Percentiles rank a stretch among this genome's conserved stretches.
Evolutionary conservation across 92 coral and sea anemone genomes (phyloP).

Genomic region (Porites divaricata): DNA sequence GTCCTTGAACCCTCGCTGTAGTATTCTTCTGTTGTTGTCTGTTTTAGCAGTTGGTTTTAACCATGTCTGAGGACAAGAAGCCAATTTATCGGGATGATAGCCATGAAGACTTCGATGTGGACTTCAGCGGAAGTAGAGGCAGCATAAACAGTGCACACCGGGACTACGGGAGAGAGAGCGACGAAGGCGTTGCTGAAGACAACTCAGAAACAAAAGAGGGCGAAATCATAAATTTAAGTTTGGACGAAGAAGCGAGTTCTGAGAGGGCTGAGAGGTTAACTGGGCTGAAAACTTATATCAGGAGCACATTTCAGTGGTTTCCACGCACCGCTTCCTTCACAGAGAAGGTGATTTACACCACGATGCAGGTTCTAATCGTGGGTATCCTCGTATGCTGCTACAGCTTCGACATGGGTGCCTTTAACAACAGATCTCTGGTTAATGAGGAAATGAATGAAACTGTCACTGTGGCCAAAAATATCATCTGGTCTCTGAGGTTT

Average conservation of each 20-base stretch:
- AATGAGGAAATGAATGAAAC: slow-evolving; percentile 59
- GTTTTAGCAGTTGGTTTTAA: not conserved
- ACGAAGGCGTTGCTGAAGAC: slow-evolving; percentile 43
- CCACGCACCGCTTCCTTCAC: slow-evolving; percentile 34
- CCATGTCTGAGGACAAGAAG: slow-evolving; percentile 11
- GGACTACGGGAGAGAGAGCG: slow-evolving; percentile 1
- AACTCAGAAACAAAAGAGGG: slow-evolving; percentile 34
- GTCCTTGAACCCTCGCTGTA: no score
- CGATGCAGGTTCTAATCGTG: slow-evolving; percentile 24
- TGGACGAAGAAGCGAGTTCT: slow-evolving; percentile 15
- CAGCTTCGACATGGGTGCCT: slow-evolving; percentile 61
- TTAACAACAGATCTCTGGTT: slow-evolving; percentile 56
- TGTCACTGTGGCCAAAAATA: slow-evolving; percentile 62
- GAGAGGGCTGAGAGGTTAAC: slow-evolving; percentile 40
- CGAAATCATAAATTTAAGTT: slow-evolving; percentile 45
- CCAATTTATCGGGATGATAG: not conserved
- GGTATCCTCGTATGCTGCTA: slow-evolving; percentile 5
- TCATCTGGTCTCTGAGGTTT: slow-evolving; percentile 65
- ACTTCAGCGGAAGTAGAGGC: not conserved
- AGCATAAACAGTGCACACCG: not conserved
- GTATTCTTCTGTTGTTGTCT: no score
- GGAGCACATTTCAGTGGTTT: slow-evolving; percentile 58
- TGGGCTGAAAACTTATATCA: slow-evolving; percentile 38
- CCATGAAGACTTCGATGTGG: no score
- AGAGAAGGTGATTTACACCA: slow-evolving; percentile 11